Evolutionary conservation across 2,113 vertebrate genomes (phyloP), one percentile per base, ranked within the genome.

Genomic region (Tretioscincus oriximinensis): DNA sequence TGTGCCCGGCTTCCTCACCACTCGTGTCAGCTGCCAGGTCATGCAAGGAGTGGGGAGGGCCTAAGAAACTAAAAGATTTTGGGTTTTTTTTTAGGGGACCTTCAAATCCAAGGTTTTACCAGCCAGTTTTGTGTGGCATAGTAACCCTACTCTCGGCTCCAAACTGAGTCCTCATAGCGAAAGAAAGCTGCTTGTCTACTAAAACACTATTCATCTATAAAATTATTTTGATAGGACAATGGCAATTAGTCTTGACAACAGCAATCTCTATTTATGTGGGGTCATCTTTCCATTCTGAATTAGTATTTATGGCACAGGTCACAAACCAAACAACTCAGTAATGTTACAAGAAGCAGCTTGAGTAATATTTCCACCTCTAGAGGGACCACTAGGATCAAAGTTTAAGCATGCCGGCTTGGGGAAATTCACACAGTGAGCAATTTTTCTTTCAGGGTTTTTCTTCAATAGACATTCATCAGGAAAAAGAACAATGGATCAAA

Each of bases 341-440:
- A 21, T 11, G 18, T 58, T 16, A 3, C 67, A 11, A 84, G 47
- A 79, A 84, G 47, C 77, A 76, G 49, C 80, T 51, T 70, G 74
- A 74, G 84, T 58, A 58, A 60, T 49, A 70, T n/a, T 83, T 77
- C 63, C 71, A 85, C 92, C 92, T 91, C 91, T 93, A 93, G 92
- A 90, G 92, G 92, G 92, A 92, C 87, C 89, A 86, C 91, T 85
- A 92, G 77, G 86, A 92, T 70, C 84, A 87, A 90, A 79, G 85
- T 90, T 92, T 79, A 78, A 83, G 31, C 35, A 35, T 63, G 81
- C 5, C 3, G 0, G 35, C 9, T 22, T 24, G 18, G 0, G 26
- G 22, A 77, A 64, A 68, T n/a, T 51, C 45, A 74, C 45, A 1
- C 22, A 22, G 67, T 4, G 18, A 1, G 35, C 26, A 69, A 4